Conservation (phyloP, 2,888 invertebrate genomes). For the Dryococelus australis region DNA sequence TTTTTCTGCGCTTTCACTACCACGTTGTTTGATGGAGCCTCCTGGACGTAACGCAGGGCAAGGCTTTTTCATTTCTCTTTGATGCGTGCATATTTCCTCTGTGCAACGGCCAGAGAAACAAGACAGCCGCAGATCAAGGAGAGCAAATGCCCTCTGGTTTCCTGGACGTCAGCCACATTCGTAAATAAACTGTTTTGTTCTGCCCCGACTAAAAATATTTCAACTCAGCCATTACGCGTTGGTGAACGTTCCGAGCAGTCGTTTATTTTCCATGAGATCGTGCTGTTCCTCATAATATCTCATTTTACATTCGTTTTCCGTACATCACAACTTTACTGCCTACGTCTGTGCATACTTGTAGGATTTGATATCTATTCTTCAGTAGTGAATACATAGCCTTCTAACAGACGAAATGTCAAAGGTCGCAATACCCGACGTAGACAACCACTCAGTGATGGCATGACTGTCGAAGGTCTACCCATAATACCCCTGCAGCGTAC, state of each 20-base stretch:
- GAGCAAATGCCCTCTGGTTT: background rate
- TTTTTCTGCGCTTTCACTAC: background rate
- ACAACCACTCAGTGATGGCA: no score
- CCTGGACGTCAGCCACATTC: background rate
- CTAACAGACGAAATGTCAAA: no score
- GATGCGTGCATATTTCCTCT: background rate
- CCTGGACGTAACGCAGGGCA: background rate
- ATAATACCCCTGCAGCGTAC: no score
- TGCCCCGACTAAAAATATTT: background rate
- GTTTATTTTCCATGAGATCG: no score
- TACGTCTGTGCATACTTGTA: no score
- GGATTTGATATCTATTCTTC: no score
- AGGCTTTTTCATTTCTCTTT: background rate
- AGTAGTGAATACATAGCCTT: no score
- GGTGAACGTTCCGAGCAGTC: background rate
- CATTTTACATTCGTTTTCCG: no score
- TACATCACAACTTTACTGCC: no score
- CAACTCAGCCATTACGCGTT: background rate
- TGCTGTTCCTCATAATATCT: no score
- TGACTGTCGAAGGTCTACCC: no score
- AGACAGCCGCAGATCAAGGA: background rate
- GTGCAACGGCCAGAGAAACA: background rate
- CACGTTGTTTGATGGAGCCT: background rate
- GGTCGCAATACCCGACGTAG: no score
- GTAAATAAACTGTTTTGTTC: background rate